Evolutionary conservation across 2,888 invertebrate species (phyloP).

Genomic region (Sericinus montela): DNA sequence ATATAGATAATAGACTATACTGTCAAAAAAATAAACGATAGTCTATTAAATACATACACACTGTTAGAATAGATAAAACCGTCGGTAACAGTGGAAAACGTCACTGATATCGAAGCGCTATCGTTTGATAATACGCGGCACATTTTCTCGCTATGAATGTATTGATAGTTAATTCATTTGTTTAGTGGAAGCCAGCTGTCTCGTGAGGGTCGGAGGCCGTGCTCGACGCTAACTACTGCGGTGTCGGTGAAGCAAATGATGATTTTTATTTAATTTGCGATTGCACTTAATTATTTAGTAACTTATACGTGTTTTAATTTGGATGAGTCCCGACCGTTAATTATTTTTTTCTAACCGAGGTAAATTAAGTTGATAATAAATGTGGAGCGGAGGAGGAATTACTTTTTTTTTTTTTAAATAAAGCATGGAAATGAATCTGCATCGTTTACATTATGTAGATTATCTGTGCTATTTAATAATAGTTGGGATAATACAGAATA

Average conservation of each 20-base stretch:
- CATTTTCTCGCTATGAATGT: constrained; percentile 33
- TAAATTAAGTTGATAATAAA: too few species aligned
- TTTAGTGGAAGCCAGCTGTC: constrained; percentile 66
- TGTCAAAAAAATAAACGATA: constrained; percentile 28
- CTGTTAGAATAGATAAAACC: constrained; percentile 47
- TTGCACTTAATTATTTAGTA: too few species aligned
- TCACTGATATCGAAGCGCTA: constrained; percentile 49
- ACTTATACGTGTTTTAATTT: too few species aligned
- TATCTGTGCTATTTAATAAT: too few species aligned
- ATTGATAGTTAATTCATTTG: constrained; percentile 67
- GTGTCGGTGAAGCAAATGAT: constrained; percentile 30
- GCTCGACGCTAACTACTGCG: constrained; percentile 49
- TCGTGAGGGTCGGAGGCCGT: constrained; percentile 55
- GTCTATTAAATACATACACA: constrained; percentile 42
- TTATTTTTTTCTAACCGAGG: too few species aligned
- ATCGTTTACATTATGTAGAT: too few species aligned
- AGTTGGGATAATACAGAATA: too few species aligned
- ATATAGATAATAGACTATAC: constrained; percentile 46
- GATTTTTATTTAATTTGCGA: constrained; percentile 5
- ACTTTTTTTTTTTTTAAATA: too few species aligned
- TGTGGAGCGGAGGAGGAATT: too few species aligned
- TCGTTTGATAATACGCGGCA: constrained; percentile 13
- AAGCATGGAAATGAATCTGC: too few species aligned
- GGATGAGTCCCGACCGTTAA: too few species aligned
- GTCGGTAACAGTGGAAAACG: constrained; percentile 59